Evolutionary conservation across 2,797 vertebrate genomes (phyloP), one percentile per base, ranked within the genome.

Genomic region (Petrocephalus schoutedeni): DNA sequence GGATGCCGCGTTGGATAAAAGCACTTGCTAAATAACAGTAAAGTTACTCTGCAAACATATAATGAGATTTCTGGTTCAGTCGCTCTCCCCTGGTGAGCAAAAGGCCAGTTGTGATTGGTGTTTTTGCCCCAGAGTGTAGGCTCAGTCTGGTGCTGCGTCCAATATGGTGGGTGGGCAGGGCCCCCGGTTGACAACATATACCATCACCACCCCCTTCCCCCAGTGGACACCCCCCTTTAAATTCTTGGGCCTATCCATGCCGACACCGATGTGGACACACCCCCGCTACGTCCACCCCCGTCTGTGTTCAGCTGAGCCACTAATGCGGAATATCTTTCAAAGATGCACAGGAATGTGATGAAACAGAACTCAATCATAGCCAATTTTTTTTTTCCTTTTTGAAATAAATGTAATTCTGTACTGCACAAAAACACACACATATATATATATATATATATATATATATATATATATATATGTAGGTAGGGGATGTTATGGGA

Each of bases 401-500:
- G 32, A 12, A 74, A 41, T 4, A 36, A 41, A 74, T 41, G 2
- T 19, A 74, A 41, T 19, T 74, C 28, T 41, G 1, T 41, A 41
- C 23, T 0, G 0, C 16, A 41, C 36, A 41, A 41, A 74, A 67
- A 32, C 61, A 53, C 19, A 84, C 21, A 53, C 10, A 10, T 54
- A n/a, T n/a, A n/a, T n/a, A n/a, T n/a, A n/a, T n/a, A n/a, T n/a
- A n/a, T n/a, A n/a, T n/a, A n/a, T n/a, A n/a, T n/a, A n/a, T 28
- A 28, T 1, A 74, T 45, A 45, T 45, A 45, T 45, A 45, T 4
- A 45, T 45, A 45, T 45, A 41, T 1, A 45, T 56, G 92, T 93
- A 93, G 95, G 95, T 93, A 94, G 94, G 94, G 92, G 91, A 93
- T 92, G 88, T 89, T 91, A 91, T 92, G 87, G 87, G 49, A 64